phyloP scores from a whole-genome alignment of 2,888 invertebrate genomes.

The Seira musarum region DNA sequence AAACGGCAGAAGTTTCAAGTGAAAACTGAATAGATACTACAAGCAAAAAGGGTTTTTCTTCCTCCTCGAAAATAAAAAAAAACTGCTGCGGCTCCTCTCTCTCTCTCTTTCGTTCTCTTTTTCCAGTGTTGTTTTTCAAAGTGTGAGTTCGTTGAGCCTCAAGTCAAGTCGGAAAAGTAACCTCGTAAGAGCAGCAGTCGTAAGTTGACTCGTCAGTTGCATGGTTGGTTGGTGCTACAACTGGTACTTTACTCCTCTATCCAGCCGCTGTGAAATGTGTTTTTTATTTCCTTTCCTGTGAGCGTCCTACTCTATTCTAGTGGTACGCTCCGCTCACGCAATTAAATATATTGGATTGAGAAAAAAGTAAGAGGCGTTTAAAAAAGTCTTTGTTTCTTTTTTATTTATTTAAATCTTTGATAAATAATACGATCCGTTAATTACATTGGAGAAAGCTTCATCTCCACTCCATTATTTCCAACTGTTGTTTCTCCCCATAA shows the following conservation, averaged over 20 bases:
- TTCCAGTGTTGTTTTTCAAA: not conserved
- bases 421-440: no score
- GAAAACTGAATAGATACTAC: constrained; percentile 6
- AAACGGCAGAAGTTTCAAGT: constrained; percentile 5
- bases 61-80: no score
- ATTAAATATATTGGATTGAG: not conserved
- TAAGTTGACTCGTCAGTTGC: constrained; percentile 49
- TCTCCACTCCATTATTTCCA: no score
- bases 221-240: constrained; percentile 45
- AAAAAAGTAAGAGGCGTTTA: no score
- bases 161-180: constrained; percentile 45
- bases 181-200: constrained; percentile 43
- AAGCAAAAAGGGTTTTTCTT: not conserved
- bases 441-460: no score
- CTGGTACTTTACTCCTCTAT: not conserved
- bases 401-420: no score
- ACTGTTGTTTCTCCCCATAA: no score
- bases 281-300: not conserved
- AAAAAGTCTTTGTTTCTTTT: no score
- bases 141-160: constrained; percentile 44
- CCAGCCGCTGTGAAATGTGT: constrained; percentile 13
- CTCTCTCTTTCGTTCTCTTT: no score
- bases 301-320: not conserved
- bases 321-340: not conserved
- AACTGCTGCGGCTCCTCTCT: not conserved